Evolutionary conservation across 1,140 invertebrate species (phyloP), one percentile per base, ranked within the genome.

Genomic region (Drosophila parvula): DNA sequence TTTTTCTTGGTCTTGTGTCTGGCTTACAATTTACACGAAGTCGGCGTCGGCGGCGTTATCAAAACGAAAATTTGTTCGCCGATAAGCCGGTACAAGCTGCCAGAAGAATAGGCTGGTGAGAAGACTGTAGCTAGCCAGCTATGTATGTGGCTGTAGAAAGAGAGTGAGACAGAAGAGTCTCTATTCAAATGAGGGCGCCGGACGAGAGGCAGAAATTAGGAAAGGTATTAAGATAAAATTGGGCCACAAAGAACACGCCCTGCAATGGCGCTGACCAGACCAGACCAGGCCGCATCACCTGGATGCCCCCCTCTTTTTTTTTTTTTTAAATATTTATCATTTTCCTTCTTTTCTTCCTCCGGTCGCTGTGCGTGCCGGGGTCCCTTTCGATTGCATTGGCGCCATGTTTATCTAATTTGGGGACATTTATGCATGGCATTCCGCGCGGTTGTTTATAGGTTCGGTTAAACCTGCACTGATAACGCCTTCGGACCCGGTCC

Each of bases 351-450:
- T 9, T 34, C 27, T 44, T 61, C 47, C 59, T 43, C 36, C 22
- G 18, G 16, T 67, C 32, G 56, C 56, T 81, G 74, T 77, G 74
- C 63, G 68, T 80, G 76, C 68, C 59, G 22, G 48, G 28, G 85
- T 63, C 65, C 69, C 65, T 47, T 32, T 67, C 90, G 90, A 91
- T 91, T 91, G 88, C 88, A 91, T 91, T 91, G 90, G 90, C 90
- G 90, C 90, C 90, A 91, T 91, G 86, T 91, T 91, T 91, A 91
- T 91, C 90, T 91, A 91, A 91, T 91, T 91, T 91, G 90, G 90
- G 90, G 90, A 91, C 90, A 90, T 91, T 90, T 91, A 91, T 91
- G 90, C 90, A 91, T 91, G 90, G 89, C 90, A 91, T 91, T 91
- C 90, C 88, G 88, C 84, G 88, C 90, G 90, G 90, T 91, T 91